Evolutionary conservation across 2,888 invertebrate species (phyloP), one percentile per base, ranked within the genome.

Genomic region (Platycheirus rosarum): DNA sequence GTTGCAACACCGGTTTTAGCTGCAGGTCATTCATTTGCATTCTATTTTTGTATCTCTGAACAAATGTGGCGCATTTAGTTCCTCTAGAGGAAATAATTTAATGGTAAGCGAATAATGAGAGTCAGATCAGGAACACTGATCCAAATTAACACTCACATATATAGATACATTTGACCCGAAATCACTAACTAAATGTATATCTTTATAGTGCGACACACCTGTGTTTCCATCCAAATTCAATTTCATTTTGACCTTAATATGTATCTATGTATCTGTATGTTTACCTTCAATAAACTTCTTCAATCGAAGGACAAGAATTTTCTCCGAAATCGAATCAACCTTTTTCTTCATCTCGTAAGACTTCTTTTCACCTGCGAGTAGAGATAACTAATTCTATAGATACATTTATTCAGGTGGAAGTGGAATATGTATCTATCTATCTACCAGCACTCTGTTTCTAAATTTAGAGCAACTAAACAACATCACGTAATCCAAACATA

Each of bases 391-490:
- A 40, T 57, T 65, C 66, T 18, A 68, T 62, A 73, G 42, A 62
- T 14, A 40, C 48, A 63, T 32, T 23, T 40, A 37, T 46, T 48
- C 77, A 57, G 35, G 44, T 49, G 26, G 48, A 29, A 51, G 16
- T 51, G 40, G 26, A 37, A 40, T 42, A 13, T 40, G 37, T 9
- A n/a, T 13, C 8, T 40, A 2, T n/a, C 42, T n/a, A 29, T 8
- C 57, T 23, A 35, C 18, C 5, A 29, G 23, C 44, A 32, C 23
- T 18, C n/a, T 40, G 26, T 44, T 16, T 57, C 13, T 16, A 63
- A 74, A 78, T 55, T 42, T 57, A 46, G 70, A 80, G 35, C 75
- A 76, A 46, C 70, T 40, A 80, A 76, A 76, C 70, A 75, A 70
- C 55, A 74, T 69, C 14, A 51, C 48, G 51, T 37, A 79, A 63